phyloP scores from a whole-genome alignment of 2,113 vertebrate species.

The Etia nguti region DNA sequence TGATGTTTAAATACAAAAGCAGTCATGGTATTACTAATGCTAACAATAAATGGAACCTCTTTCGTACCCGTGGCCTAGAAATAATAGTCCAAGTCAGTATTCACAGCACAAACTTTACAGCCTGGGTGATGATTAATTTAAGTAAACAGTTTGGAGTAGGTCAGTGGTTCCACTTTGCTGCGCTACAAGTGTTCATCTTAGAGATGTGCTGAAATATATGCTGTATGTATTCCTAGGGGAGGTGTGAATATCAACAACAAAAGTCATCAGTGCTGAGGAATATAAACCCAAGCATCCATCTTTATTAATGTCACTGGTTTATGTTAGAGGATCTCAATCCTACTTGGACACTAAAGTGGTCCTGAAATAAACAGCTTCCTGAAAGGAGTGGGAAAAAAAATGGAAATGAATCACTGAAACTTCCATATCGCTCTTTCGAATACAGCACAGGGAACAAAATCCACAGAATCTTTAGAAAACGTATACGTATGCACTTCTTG shows the following conservation, averaged over 20 bases:
- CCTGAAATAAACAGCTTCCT: constrained; percentile 61
- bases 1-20: constrained; percentile 28
- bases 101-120: constrained; percentile 46
- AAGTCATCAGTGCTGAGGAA: constrained; percentile 52
- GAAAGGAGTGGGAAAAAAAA: neutral
- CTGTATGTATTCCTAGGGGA: constrained; percentile 27
- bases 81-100: constrained; percentile 22
- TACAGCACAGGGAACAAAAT: neutral
- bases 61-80: neutral
- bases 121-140: constrained; percentile 60
- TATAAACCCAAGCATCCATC: constrained; percentile 56
- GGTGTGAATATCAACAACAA: constrained; percentile 44
- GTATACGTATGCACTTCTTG: neutral
- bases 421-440: neutral
- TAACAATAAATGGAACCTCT: constrained; percentile 7
- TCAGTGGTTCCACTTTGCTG: constrained; percentile 28
- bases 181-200: constrained; percentile 27
- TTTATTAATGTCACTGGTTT: constrained; percentile 56
- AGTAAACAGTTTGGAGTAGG: constrained; percentile 65
- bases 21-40: neutral
- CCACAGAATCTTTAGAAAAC: neutral
- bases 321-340: constrained; percentile 19
- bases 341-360: constrained; percentile 26
- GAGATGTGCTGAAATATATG: constrained; percentile 60
- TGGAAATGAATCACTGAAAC: constrained; percentile 14